A percentile compares a stretch with the other conserved stretches of the same genome.
These are phyloP conservation scores for Meandrusa payeni DNA, from an alignment of 2,888 invertebrate species.

Conservation along the genomic window DNA sequence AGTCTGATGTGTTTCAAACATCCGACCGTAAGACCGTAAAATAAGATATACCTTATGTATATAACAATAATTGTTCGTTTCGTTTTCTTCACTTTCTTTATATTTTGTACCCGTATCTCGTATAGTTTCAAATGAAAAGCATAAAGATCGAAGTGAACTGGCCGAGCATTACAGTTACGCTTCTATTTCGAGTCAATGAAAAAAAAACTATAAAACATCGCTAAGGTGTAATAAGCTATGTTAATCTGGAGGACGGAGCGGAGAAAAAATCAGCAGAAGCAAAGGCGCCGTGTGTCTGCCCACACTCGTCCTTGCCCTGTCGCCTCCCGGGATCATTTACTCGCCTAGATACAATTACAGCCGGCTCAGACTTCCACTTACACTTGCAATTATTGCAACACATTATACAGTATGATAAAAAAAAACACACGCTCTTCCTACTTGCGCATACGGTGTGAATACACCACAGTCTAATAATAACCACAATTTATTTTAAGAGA, in stretches of 20 bases:
- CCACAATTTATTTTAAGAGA: constrained; percentile 16
- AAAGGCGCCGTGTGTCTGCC: constrained; percentile 41
- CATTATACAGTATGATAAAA: background rate
- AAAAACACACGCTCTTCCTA: constrained; percentile 4
- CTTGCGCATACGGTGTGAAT: constrained; percentile 11
- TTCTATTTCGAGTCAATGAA: too few relatives aligned
- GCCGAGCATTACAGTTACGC: too few relatives aligned
- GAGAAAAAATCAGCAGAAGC: constrained; percentile 21
- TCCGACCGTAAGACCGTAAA: too few relatives aligned
- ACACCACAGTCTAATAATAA: constrained; percentile 15
- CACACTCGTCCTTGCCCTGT: constrained; percentile 63
- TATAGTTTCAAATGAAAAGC: too few relatives aligned
- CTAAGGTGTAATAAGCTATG: constrained; percentile 20
- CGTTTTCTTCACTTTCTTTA: too few relatives aligned
- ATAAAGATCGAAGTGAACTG: too few relatives aligned
- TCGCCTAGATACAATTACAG: constrained; percentile 60
- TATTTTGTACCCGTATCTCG: too few relatives aligned
- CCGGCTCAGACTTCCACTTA: constrained; percentile 14
- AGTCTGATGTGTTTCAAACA: too few relatives aligned
- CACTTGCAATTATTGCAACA: constrained; percentile 6
- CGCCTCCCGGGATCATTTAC: constrained; percentile 65
- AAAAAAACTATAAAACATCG: constrained; percentile 29
- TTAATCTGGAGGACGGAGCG: background rate
- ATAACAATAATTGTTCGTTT: too few relatives aligned
- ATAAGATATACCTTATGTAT: too few relatives aligned